Percentiles rank a stretch among this genome's conserved stretches.
Conservation (phyloP, 2,113 vertebrate genomes). For the Rallus limicola region DNA sequence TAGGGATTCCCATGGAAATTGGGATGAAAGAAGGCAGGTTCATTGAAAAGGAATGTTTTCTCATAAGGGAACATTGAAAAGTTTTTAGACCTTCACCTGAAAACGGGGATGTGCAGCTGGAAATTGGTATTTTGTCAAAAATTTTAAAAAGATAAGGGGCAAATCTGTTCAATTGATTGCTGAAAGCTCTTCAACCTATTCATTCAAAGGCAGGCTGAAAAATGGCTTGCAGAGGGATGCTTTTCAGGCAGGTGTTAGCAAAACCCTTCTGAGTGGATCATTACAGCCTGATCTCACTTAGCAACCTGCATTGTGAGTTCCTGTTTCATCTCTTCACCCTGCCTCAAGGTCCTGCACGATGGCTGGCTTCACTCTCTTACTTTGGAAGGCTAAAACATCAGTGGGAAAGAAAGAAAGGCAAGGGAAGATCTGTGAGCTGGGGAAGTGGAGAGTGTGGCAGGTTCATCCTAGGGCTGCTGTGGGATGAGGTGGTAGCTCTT, state of each 20-base stretch:
- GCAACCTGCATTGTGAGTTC: neutral
- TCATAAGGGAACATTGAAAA: neutral
- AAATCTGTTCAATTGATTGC: neutral
- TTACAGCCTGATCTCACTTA: neutral
- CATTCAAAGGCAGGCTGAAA: neutral
- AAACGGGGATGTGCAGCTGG: neutral
- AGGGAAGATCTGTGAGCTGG: neutral
- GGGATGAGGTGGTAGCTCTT: neutral
- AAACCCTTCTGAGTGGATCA: neutral
- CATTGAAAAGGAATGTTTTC: neutral
- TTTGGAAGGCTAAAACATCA: neutral
- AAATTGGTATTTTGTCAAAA: neutral
- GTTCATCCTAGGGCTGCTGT: neutral
- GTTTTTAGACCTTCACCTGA: neutral
- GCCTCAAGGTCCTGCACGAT: neutral
- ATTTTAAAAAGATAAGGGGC: neutral
- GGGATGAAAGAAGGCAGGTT: neutral
- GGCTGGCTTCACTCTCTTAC: neutral
- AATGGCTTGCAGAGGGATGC: neutral
- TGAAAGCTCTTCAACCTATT: neutral
- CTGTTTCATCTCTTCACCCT: neutral
- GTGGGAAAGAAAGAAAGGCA: neutral
- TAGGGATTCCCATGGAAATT: neutral
- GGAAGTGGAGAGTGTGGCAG: rapidly evolving
- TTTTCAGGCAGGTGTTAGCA: neutral